Evolutionary conservation across 2,888 invertebrate genomes (phyloP).

Genomic region (Elmis aenea): DNA sequence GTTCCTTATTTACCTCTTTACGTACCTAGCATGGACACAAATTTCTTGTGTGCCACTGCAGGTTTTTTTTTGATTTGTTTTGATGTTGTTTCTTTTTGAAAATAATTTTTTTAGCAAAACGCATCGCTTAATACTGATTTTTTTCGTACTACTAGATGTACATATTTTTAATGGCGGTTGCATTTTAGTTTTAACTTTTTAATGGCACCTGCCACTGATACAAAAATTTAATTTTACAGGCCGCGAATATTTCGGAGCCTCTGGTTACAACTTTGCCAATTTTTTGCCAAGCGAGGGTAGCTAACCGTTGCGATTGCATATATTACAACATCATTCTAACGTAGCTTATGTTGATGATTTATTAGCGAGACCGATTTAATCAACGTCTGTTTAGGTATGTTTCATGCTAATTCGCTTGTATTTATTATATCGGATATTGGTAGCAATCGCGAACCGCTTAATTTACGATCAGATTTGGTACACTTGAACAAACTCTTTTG

Average conservation of each 20-base stretch:
- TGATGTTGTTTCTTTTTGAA: neutral
- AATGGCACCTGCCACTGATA: too few relatives aligned
- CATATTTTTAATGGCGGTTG: too few relatives aligned
- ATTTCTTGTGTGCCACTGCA: too few relatives aligned
- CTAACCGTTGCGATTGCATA: conserved; percentile 35
- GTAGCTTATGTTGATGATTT: conserved; percentile 43
- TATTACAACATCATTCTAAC: conserved; percentile 40
- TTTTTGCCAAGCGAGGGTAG: conserved; percentile 25
- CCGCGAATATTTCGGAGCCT: too few relatives aligned
- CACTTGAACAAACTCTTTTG: too few relatives aligned
- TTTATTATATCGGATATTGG: conserved; percentile 44
- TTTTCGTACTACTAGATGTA: too few relatives aligned
- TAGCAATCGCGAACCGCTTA: conserved; percentile 41
- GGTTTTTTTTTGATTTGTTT: neutral
- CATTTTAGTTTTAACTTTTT: too few relatives aligned
- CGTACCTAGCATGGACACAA: conserved; percentile 10
- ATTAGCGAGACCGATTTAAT: conserved; percentile 43
- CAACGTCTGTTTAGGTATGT: conserved; percentile 44
- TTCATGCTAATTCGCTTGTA: conserved; percentile 44
- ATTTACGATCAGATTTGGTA: too few relatives aligned
- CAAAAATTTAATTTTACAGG: too few relatives aligned
- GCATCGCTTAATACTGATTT: neutral
- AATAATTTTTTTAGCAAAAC: neutral
- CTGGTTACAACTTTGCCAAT: conserved; percentile 12
- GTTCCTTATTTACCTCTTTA: conserved; percentile 17